Evolutionary conservation across 2,888 invertebrate genomes (phyloP), one percentile per base, ranked within the genome.

Genomic region (Drosophila bunnanda): DNA sequence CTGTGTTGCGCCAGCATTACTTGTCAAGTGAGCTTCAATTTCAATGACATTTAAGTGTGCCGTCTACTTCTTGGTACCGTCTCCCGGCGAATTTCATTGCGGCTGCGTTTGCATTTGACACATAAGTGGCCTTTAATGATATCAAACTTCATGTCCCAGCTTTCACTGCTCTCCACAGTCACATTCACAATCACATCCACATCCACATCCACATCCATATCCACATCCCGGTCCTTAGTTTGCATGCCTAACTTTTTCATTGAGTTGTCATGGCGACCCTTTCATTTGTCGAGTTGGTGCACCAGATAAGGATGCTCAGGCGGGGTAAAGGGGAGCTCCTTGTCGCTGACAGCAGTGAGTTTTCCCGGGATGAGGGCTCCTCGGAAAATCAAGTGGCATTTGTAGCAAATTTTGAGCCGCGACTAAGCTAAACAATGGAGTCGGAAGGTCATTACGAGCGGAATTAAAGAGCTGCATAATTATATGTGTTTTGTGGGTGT

Each of bases 111-210:
- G 82, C 82, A 84, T 78, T 82, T 84, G 85, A 82, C 82, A 84
- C 82, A 81, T 81, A 82, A 82, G 84, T 84, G 85, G 84, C 69
- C 78, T 84, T 82, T 82, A 82, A 82, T 82, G 85, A 84, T 84
- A 79, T 82, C 78, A 84, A 82, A 81, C 79, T 77, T 77, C 60
- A 73, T 80, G 60, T 64, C 68, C 73, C 57, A 73, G 73, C 78
- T 71, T 76, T 77, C 77, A 71, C 58, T 72, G 65, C 74, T 54
- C n/a, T 70, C 60, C 60, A 52, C 50, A 48, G 48, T 7, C 4
- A 28, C 28, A 28, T 25, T 5, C 20, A 8, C 44, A 44, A 4
- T 2, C 46, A 46, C 30, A 48, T 3, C 13, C 50, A 50, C 20
- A 50, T 32, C 15, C 50, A 76, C 79, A 65, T 61, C 57, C 60